These are phyloP conservation scores for Amphibalanus amphitrite DNA, from an alignment of 1,140 invertebrate genomes.

Conservation along the genomic window DNA sequence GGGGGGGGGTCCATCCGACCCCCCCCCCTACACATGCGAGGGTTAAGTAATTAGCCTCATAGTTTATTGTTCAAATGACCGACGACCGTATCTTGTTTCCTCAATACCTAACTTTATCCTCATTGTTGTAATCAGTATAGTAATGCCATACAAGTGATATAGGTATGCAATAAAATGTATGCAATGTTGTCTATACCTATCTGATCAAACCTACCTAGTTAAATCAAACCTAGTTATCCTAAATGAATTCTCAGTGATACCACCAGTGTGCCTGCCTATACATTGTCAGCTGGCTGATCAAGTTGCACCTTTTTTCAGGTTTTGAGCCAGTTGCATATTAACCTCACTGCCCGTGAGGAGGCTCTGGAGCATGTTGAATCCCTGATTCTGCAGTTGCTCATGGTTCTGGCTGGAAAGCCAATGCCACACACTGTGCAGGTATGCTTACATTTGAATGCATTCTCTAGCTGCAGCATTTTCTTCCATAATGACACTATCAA, in stretches of 20 bases:
- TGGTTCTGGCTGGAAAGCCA: conserved; percentile 68
- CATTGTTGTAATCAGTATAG: no score
- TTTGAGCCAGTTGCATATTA: conserved; percentile 74
- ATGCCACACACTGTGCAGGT: conserved; percentile 35
- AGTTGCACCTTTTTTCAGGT: conserved; percentile 38
- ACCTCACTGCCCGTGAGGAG: conserved; percentile 66
- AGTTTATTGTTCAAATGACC: no score
- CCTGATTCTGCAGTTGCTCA: conserved; percentile 68
- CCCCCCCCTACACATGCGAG: no score
- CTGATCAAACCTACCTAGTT: not conserved
- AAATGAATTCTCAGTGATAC: not conserved
- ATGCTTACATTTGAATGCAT: no score
- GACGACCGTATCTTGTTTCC: no score
- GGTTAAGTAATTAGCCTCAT: no score
- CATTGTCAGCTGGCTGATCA: not conserved
- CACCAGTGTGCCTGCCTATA: not conserved
- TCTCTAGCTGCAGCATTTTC: no score
- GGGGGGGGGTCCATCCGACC: no score
- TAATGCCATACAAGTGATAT: no score
- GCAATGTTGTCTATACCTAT: not conserved
- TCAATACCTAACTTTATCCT: no score
- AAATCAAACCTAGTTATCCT: not conserved
- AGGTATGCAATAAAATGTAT: no score
- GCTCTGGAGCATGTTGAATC: conserved; percentile 84
- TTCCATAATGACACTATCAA: no score